Evolutionary conservation across 2,797 vertebrate genomes (phyloP).

Genomic region (Scolopax rusticola): DNA sequence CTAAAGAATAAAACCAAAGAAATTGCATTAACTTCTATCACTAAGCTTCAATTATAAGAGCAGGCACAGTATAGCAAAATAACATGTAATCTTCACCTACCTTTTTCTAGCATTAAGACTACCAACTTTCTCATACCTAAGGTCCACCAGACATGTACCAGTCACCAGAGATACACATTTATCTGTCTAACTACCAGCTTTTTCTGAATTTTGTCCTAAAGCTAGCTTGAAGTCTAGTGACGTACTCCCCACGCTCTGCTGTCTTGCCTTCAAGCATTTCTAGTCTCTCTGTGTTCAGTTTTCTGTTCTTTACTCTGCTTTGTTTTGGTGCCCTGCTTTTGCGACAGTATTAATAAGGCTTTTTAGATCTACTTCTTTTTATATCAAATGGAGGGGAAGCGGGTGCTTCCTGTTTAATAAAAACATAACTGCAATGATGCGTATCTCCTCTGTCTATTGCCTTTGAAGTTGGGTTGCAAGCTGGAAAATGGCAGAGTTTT

Average conservation of each 20-base stretch:
- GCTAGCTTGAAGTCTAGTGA: neutral
- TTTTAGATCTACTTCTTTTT: neutral
- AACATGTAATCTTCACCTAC: fast-evolving
- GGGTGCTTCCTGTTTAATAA: neutral
- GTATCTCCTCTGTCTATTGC: neutral
- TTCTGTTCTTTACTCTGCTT: neutral
- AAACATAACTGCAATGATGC: neutral
- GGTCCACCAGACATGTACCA: fast-evolving
- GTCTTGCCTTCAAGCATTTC: neutral
- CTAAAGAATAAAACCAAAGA: neutral
- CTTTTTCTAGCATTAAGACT: neutral
- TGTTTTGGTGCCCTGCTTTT: neutral
- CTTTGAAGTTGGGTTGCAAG: neutral
- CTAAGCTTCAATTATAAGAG: neutral
- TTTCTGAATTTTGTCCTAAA: neutral
- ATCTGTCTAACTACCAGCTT: neutral
- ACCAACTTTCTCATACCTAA: neutral
- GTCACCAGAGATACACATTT: neutral
- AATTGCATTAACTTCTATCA: neutral
- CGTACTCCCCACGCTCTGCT: fast-evolving
- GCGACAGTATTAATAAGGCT: neutral
- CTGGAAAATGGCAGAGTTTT: neutral
- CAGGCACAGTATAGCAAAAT: neutral
- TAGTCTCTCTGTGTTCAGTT: neutral
- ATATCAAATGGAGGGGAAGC: neutral